phyloP scores from a whole-genome alignment of 2,797 vertebrate species.

The Ispidina lecontei region DNA sequence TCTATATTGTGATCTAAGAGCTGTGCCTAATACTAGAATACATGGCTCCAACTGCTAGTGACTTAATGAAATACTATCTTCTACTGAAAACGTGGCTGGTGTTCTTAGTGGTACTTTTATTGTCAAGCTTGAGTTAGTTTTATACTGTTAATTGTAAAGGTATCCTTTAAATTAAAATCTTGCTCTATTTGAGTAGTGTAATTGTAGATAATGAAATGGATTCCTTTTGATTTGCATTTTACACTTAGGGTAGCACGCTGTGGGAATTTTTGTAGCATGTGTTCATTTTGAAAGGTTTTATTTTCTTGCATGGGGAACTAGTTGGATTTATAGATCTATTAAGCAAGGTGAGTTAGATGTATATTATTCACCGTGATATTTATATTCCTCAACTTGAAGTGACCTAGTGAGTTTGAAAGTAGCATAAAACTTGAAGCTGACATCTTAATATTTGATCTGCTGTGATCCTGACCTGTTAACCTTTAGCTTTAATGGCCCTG shows the following conservation, averaged over 20 bases:
- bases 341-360: conserved; percentile 43
- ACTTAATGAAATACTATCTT: conserved; percentile 16
- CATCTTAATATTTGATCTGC: conserved; percentile 37
- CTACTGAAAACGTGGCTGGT: background rate
- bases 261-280: background rate
- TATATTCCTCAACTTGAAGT: conserved; percentile 49
- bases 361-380: conserved; percentile 15
- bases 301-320: conserved; percentile 6
- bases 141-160: conserved; percentile 31
- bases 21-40: conserved; percentile 15
- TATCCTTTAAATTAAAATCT: conserved; percentile 8
- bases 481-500: conserved; percentile 34
- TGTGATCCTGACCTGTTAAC: conserved; percentile 23
- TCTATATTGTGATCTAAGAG: background rate
- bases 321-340: conserved; percentile 52
- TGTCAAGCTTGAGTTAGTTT: background rate
- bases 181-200: background rate
- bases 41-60: background rate
- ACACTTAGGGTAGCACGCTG: background rate
- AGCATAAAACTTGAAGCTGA: conserved; percentile 47
- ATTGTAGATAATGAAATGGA: conserved; percentile 1
- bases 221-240: conserved; percentile 38
- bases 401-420: conserved; percentile 51
- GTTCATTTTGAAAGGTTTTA: background rate
- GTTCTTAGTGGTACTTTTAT: conserved; percentile 46